Evolutionary conservation across 2,888 invertebrate species (phyloP).

Genomic region (Rugalucina vietnamica): DNA sequence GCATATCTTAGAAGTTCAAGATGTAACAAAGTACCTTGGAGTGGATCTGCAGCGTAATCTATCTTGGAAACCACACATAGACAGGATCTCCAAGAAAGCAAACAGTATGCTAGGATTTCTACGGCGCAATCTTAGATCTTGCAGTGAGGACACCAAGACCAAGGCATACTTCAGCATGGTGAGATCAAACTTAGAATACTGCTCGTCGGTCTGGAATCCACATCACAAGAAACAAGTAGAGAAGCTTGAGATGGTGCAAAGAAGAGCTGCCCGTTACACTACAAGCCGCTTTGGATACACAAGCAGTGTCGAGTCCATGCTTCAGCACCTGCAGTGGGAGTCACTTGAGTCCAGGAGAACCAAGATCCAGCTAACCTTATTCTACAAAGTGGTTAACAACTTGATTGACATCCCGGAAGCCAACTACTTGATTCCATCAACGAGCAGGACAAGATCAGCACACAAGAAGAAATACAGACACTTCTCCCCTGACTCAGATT

Average conservation of each 20-base stretch:
- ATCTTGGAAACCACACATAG: background rate
- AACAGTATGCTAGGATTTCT: conserved; percentile 12
- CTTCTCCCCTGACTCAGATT: too few species aligned
- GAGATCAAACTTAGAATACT: conserved; percentile 1
- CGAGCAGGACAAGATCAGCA: too few species aligned
- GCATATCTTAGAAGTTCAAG: background rate
- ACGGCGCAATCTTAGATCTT: background rate
- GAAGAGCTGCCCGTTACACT: conserved; percentile 14
- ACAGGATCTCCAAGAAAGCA: conserved; percentile 26
- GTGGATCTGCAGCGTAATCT: background rate
- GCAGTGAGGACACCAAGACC: conserved; percentile 2
- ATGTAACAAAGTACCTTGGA: background rate
- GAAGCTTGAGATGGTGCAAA: conserved; percentile 17
- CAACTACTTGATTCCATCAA: too few species aligned
- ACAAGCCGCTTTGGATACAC: conserved; percentile 22
- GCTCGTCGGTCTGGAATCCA: background rate
- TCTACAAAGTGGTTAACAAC: too few species aligned
- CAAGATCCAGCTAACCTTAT: background rate
- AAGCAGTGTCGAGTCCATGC: conserved; percentile 24
- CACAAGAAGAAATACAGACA: too few species aligned
- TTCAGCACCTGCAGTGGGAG: conserved; percentile 1
- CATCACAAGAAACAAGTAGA: background rate
- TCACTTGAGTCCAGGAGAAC: background rate
- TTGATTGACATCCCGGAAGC: too few species aligned
- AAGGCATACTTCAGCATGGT: conserved; percentile 13